A percentile compares a stretch with the other conserved stretches of the same genome.
These are phyloP conservation scores for Myioborus miniatus DNA, from an alignment of 2,797 vertebrate species.

Conservation along the genomic window DNA sequence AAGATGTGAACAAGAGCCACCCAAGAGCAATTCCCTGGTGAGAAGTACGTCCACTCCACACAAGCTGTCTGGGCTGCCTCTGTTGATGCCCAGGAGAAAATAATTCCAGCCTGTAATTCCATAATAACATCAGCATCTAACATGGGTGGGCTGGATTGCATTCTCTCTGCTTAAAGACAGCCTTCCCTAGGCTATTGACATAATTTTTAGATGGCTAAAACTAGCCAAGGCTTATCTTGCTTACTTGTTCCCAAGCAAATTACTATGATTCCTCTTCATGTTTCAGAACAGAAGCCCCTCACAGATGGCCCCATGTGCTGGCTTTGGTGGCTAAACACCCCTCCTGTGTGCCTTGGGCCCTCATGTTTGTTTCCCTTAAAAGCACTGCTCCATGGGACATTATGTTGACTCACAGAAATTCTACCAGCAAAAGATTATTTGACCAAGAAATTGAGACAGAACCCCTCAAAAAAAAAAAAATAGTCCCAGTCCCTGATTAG, in stretches of 20 bases:
- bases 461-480: background rate
- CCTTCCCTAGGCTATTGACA: background rate
- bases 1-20: background rate
- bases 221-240: background rate
- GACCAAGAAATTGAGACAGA: background rate
- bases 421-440: background rate
- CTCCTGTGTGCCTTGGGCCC: background rate
- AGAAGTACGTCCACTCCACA: background rate
- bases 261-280: background rate
- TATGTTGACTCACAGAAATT: background rate
- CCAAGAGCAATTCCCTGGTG: background rate
- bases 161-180: background rate
- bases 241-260: background rate
- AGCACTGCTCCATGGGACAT: background rate
- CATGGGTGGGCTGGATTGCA: background rate
- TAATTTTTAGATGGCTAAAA: constrained; percentile 21
- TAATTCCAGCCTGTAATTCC: background rate
- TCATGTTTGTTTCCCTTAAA: background rate
- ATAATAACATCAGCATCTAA: background rate
- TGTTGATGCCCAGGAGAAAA: background rate
- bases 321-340: background rate
- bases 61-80: background rate
- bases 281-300: background rate
- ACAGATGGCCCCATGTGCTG: background rate
- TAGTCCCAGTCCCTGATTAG: accelerated